Base-by-base conservation (phyloP, 2,888 invertebrate genomes). In the Lordiphosa fenestrarum region DNA sequence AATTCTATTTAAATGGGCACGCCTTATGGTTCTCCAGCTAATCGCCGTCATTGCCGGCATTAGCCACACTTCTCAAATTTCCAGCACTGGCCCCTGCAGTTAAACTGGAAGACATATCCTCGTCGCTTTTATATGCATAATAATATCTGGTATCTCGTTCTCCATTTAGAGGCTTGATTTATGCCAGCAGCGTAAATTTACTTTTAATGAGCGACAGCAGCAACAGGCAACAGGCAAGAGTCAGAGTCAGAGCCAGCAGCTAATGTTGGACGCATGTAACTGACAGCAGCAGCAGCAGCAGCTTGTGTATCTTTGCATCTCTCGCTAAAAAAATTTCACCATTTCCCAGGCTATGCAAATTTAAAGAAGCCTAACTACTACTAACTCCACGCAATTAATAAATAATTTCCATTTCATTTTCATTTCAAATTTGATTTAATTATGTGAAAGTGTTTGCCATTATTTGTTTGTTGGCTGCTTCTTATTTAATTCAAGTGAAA, bases 381-480 rank as follows among this genome's bases (percentile, higher is more conserved):
- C 25, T 44, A 33, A 30, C 30, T 30, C 9, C 9, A 10, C 30
- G 53, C 70, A 82, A 81, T 81, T 81, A 81, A 82, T 81, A 81
- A 75, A 77, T 77, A 67, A 83, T 83, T 82, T 83, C 66, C 77
- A 83, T 83, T 82, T 82, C 83, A 80, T 74, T 83, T 82, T 74
- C 70, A 81, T 80, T 76, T 71, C 61, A 71, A 71, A 78, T 80
- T 75, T 74, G 71, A 75, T 80, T 76, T 81, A 81, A 80, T 82
- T 73, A 83, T 65, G 83, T 73, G 83, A 78, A 82, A 81, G 78
- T 78, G 53, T n/a, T 47, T 58, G 39, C 61, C 66, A 73, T 82
- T 74, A 75, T 68, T 63, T 38, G 38, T 58, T 62, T 58, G 40
- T 49, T 65, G 68, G 37, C 44, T 70, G 40, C 48, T 56, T 53